Conservation (phyloP, 2,888 invertebrate species). For the Alloscopus bannaensis region DNA sequence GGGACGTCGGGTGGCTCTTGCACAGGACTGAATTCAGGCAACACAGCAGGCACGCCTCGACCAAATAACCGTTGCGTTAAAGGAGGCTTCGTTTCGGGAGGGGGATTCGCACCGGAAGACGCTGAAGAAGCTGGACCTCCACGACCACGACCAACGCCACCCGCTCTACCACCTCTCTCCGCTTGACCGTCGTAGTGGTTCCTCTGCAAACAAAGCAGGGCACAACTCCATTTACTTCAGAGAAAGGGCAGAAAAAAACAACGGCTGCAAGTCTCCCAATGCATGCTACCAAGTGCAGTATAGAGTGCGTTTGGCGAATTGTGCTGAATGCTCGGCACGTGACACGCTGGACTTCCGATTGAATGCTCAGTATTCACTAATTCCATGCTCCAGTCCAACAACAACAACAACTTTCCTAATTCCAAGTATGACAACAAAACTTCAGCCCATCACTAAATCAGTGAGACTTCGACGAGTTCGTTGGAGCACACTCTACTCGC, state of each 20-base stretch:
- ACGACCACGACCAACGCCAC: constrained; percentile 70
- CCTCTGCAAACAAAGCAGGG: constrained; percentile 64
- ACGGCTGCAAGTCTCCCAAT: constrained; percentile 36
- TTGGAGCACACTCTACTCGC: no score
- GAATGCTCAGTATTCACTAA: no score
- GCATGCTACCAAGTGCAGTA: constrained; percentile 66
- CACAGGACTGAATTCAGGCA: constrained; percentile 76
- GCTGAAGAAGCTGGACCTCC: constrained; percentile 52
- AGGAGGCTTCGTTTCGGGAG: constrained; percentile 43
- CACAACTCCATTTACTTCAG: constrained; percentile 35
- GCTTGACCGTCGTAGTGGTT: constrained; percentile 76
- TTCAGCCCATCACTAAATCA: no score
- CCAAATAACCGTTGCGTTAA: constrained; percentile 74
- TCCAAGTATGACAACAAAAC: no score
- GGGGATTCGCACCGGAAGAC: constrained; percentile 53
- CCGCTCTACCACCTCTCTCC: constrained; percentile 81
- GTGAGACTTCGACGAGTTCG: no score
- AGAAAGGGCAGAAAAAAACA: no score
- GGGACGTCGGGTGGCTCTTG: constrained; percentile 59
- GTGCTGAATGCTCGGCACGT: no score
- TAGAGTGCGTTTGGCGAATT: constrained; percentile 53
- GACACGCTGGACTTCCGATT: no score
- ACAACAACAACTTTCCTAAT: no score
- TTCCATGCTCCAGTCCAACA: no score
- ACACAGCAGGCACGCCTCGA: constrained; percentile 78